A percentile compares a stretch with the other conserved stretches of the same genome.
Evolutionary conservation across 2,888 invertebrate genomes (phyloP).

Genomic region (Stenoptilia bipunctidactyla): DNA sequence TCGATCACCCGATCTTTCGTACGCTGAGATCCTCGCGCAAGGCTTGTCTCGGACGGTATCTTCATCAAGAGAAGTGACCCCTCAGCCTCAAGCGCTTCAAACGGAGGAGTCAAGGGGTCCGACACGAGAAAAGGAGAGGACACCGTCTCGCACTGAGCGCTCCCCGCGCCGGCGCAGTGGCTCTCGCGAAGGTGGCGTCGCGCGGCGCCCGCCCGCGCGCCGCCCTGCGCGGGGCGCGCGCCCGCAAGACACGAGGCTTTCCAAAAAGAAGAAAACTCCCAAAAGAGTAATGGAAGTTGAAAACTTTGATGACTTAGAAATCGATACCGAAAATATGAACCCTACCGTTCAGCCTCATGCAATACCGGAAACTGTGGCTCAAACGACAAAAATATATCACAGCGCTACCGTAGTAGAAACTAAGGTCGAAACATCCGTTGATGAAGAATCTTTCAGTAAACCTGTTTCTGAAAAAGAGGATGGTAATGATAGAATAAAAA

Average conservation of each 20-base stretch:
- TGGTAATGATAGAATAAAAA: conserved; percentile 42
- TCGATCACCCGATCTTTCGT: conserved; percentile 51
- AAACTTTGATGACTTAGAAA: conserved; percentile 44
- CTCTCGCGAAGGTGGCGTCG: neutral
- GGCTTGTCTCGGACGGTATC: conserved; percentile 54
- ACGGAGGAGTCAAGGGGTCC: conserved; percentile 43
- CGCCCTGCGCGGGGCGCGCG: neutral
- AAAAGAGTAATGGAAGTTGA: conserved; percentile 50
- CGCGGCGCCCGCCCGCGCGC: neutral
- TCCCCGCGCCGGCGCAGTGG: neutral
- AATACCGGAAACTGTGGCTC: conserved; percentile 9
- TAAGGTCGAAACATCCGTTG: conserved; percentile 23
- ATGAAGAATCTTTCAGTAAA: conserved; percentile 18
- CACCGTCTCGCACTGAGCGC: neutral
- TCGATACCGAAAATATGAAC: conserved; percentile 10
- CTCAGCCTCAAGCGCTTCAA: conserved; percentile 27
- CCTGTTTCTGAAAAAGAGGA: conserved; percentile 20
- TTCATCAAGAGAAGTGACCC: neutral
- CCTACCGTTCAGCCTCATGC: conserved; percentile 9
- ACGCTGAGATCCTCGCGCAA: conserved; percentile 79
- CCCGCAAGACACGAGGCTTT: neutral
- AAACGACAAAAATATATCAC: conserved; percentile 32
- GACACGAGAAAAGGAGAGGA: conserved; percentile 32
- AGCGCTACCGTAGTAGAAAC: conserved; percentile 38
- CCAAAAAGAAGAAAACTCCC: conserved; percentile 46